A percentile compares a stretch with the other conserved stretches of the same genome.
These are phyloP conservation scores for Embiotoca jacksoni DNA, from an alignment of 2,113 vertebrate genomes.

Conservation along the genomic window DNA sequence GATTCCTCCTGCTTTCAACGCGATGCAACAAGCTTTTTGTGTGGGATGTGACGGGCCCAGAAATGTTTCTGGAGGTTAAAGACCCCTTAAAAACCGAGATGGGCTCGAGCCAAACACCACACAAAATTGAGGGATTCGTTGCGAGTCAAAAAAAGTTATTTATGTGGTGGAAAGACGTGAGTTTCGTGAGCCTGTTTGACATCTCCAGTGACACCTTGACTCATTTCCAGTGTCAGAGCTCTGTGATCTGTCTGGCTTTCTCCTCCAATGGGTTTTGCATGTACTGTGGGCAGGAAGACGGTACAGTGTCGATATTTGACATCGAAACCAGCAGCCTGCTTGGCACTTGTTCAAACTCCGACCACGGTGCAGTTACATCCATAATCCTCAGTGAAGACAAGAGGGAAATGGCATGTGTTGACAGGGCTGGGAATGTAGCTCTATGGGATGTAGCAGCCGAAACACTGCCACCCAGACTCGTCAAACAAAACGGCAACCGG, in stretches of 20 bases:
- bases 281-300: slow-evolving; percentile 81
- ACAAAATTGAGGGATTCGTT: slow-evolving; percentile 64
- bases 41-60: slow-evolving; percentile 66
- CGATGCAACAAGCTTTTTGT: slow-evolving; percentile 70
- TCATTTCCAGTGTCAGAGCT: slow-evolving; percentile 70
- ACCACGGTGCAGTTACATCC: slow-evolving; percentile 46
- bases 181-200: slow-evolving; percentile 70
- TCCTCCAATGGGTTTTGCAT: slow-evolving; percentile 59
- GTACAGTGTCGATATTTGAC: slow-evolving; percentile 79
- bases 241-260: slow-evolving; percentile 77
- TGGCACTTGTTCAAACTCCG: slow-evolving; percentile 62
- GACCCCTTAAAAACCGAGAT: slow-evolving; percentile 28
- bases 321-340: slow-evolving; percentile 46
- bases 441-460: slow-evolving; percentile 78
- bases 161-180: slow-evolving; percentile 76
- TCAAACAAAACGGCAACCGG: slow-evolving; percentile 57
- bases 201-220: slow-evolving; percentile 45
- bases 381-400: slow-evolving; percentile 67
- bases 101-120: neutral
- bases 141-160: slow-evolving; percentile 56
- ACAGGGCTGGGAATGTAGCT: slow-evolving; percentile 74
- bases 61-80: slow-evolving; percentile 70
- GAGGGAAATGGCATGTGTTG: slow-evolving; percentile 74
- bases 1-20: slow-evolving; percentile 78
- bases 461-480: slow-evolving; percentile 60